A percentile compares a stretch with the other conserved stretches of the same genome.
phyloP scores from a whole-genome alignment of 1,140 invertebrate genomes.

The Chelonus insularis region DNA sequence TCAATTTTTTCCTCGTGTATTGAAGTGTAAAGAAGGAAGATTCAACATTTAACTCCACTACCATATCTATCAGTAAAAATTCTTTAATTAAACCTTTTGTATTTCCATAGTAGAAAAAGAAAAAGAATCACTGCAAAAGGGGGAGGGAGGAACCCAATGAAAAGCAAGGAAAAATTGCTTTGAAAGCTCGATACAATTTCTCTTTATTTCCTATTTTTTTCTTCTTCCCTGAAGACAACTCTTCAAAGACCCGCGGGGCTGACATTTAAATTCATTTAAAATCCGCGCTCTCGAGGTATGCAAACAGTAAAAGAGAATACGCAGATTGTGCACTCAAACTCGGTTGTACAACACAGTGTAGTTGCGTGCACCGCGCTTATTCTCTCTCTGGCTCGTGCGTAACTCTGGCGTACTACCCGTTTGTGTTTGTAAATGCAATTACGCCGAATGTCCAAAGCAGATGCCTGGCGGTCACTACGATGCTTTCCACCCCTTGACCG shows the following conservation, averaged over 20 bases:
- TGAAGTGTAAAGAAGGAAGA: not conserved
- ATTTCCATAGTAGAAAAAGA: too few relatives aligned
- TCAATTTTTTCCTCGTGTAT: not conserved
- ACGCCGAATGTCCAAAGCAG: slow-evolving; percentile 52
- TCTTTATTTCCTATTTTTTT: not conserved
- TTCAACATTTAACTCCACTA: not conserved
- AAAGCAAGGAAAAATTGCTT: slow-evolving; percentile 8
- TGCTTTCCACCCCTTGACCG: slow-evolving; percentile 36
- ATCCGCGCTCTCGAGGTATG: slow-evolving; percentile 13
- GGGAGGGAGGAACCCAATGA: too few relatives aligned
- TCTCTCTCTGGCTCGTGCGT: slow-evolving; percentile 14
- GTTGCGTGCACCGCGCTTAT: not conserved
- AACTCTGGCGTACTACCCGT: slow-evolving; percentile 26
- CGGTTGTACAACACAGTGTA: not conserved
- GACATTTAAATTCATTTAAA: slow-evolving; percentile 25
- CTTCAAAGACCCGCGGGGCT: slow-evolving; percentile 19
- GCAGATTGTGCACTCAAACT: slow-evolving; percentile 12
- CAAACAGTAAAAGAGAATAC: slow-evolving; percentile 4
- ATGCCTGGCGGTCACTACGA: slow-evolving; percentile 49
- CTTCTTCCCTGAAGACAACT: slow-evolving; percentile 5
- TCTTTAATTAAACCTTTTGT: slow-evolving; percentile 27
- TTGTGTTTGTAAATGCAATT: slow-evolving; percentile 49
- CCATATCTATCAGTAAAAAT: slow-evolving; percentile 8
- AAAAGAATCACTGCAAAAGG: too few relatives aligned
- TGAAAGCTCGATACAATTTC: slow-evolving; percentile 8